These are phyloP conservation scores for Neopipo cinnamomea DNA, from an alignment of 2,113 vertebrate species.

Conservation along the genomic window DNA sequence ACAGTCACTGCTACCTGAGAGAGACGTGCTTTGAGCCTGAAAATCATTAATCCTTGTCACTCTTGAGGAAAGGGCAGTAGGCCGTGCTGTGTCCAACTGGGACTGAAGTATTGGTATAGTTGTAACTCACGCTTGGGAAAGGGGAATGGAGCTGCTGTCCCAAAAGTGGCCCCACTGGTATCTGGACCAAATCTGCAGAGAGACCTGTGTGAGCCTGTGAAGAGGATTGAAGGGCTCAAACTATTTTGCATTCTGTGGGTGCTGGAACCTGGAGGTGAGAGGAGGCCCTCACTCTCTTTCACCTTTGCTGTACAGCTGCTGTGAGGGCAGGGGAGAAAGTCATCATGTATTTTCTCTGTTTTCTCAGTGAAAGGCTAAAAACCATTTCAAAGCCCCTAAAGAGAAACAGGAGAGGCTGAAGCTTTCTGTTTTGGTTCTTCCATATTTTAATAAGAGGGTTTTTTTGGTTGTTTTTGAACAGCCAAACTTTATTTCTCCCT, in stretches of 20 bases:
- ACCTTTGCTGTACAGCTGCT: not conserved
- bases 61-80: not conserved
- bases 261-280: too few species aligned
- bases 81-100: not conserved
- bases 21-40: fast-evolving
- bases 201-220: not conserved
- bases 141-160: not conserved
- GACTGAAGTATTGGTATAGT: fast-evolving
- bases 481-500: not conserved
- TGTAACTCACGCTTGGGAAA: not conserved
- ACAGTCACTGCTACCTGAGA: not conserved
- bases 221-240: not conserved
- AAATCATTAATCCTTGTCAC: fast-evolving
- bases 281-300: not conserved
- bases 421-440: not conserved
- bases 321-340: not conserved
- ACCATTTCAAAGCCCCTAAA: not conserved
- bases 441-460: not conserved
- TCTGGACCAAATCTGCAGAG: not conserved
- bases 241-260: fast-evolving
- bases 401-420: not conserved
- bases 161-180: not conserved
- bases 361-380: not conserved
- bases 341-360: not conserved
- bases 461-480: not conserved